Conservation (phyloP, 2,888 invertebrate species). For the Sympetrum striolatum region DNA sequence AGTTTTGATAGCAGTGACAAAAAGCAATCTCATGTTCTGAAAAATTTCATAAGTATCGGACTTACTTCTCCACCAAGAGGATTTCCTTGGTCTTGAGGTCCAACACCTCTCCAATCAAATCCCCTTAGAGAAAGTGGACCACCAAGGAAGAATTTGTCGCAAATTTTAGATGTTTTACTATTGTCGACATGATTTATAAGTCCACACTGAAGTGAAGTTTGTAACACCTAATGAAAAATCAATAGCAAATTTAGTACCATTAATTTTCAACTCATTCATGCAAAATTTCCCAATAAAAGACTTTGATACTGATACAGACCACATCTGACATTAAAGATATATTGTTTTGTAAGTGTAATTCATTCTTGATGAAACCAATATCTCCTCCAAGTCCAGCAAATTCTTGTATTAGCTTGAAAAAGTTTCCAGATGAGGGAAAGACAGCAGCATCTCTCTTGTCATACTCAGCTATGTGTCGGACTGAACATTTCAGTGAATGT, state of each 20-base stretch:
- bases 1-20: too few species aligned
- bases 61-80: constrained; percentile 73
- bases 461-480: constrained; percentile 79
- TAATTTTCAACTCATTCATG: not conserved
- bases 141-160: constrained; percentile 85
- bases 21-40: too few species aligned
- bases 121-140: constrained; percentile 90
- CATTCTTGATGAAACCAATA: constrained; percentile 87
- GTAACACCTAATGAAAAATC: constrained; percentile 67
- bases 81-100: constrained; percentile 80
- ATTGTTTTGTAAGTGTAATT: constrained; percentile 75
- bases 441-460: constrained; percentile 82
- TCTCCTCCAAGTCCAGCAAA: constrained; percentile 91
- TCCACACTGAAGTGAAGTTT: constrained; percentile 73
- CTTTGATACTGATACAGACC: constrained; percentile 54
- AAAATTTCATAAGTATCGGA: not conserved
- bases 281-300: not conserved
- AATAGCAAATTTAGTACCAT: not conserved
- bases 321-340: constrained; percentile 68
- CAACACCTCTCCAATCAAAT: constrained; percentile 85
- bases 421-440: constrained; percentile 78
- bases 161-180: constrained; percentile 59
- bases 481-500: constrained; percentile 85
- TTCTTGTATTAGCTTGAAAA: constrained; percentile 79
- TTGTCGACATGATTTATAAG: constrained; percentile 60